Base-by-base conservation (phyloP, 2,797 vertebrate species). In the Sebastes paucispinis region DNA sequence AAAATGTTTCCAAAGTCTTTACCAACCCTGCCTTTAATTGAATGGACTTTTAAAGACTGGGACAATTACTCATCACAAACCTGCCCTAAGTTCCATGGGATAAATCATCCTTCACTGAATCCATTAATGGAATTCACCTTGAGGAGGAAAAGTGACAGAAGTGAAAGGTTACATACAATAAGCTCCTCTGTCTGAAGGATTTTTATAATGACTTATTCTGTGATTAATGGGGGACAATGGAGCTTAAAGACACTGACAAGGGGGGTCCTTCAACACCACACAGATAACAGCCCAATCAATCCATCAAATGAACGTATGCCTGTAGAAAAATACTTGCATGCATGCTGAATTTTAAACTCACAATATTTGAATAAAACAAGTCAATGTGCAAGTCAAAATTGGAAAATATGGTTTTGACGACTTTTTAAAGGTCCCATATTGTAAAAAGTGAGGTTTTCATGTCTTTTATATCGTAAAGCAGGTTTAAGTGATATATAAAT, bases 81-180 rank as follows among this genome's bases (percentile, higher is more conserved):
- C 75, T 55, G 70, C 52, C 69, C 54, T 55, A 63, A 29, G 52
- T 71, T 68, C 24, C 62, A 74, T 75, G 59, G 79, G 62, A 91
- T 93, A 81, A 88, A 89, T 91, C 77, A 85, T 79, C 50, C 81
- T 73, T 69, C 59, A 43, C 43, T 54, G 36, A 59, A 69, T 78
- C 50, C 43, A 18, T 69, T 82, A 80, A 81, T 79, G 39, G 22
- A 67, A 81, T 82, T 90, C 80, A 87, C 88, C 89, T 91, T 91
- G 87, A 82, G 71, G 74, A 80, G 65, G 63, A 84, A 79, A 85
- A 83, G n/a, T 50, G 72, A 75, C 77, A 69, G 62, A 29, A 81
- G 79, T 73, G 65, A 85, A 77, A 81, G 79, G 75, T 80, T 72
- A 55, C 79, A 67, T 77, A 83, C 73, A 77, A 80, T 75, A 81